Evolutionary conservation across 1,140 invertebrate genomes (phyloP), one percentile per base, ranked within the genome.

Genomic region (Zaprionus capensis): DNA sequence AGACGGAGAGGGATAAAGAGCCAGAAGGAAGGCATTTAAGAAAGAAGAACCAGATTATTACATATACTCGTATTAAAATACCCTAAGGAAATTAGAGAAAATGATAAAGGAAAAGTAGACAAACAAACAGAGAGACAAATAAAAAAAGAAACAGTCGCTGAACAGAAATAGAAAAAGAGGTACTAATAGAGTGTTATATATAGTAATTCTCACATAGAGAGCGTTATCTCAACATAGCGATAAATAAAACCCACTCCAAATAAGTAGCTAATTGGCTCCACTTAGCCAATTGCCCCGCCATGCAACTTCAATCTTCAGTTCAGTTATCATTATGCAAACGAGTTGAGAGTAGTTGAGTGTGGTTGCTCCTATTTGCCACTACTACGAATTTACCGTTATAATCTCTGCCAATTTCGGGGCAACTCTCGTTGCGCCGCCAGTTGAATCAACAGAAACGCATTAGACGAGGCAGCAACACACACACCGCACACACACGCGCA

Each of bases 361-460:
- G 20, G n/a, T 51, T 46, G 41, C 41, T n/a, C n/a, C 7, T 22
- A 51, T 22, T 22, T 49, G 17, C 44, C 7, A 9, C n/a, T 31
- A 6, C 41, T 26, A 22, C 4, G 20, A 22, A 49, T 59, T 6
- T 49, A 26, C 26, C 28, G 26, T 34, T 46, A 26, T 31, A 59
- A 28, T 22, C 31, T 22, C 22, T 38, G 44, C 44, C 53, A 61
- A 65, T 51, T 22, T 46, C 34, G 36, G 34, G 34, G 53, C 53
- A 51, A n/a, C 59, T 55, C 44, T 51, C 46, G 28, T 11, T 55
- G 15, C 51, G 17, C 51, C 44, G 61, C 59, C 24, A 26, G 61
- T 51, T 64, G 31, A 34, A 66, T 59, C 61, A 72, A 76, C 62
- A 66, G n/a, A 34, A 76, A 38, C 28, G 36, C 70, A 72, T 76